These are phyloP conservation scores for Spermophilus dauricus DNA, from an alignment of 2,113 vertebrate species.

Conservation along the genomic window DNA sequence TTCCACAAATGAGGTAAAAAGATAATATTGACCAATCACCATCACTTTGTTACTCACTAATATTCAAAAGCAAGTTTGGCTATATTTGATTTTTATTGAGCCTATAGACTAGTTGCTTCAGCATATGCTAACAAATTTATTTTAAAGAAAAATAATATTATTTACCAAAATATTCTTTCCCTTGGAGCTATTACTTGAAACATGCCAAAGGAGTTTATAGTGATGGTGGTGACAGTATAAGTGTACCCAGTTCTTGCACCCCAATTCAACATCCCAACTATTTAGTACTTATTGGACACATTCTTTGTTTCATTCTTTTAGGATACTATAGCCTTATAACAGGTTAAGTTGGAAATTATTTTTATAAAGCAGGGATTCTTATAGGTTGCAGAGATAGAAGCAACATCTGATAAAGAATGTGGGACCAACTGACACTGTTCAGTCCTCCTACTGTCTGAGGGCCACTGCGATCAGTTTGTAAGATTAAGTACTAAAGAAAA, in stretches of 20 bases:
- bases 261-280: not conserved
- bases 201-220: not conserved
- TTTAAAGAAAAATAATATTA: not conserved
- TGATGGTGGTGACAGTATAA: not conserved
- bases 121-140: slow-evolving; percentile 2
- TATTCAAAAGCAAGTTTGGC: not conserved
- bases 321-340: not conserved
- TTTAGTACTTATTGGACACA: not conserved
- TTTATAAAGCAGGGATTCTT: not conserved
- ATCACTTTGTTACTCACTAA: not conserved
- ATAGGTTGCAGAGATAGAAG: not conserved
- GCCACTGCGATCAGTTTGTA: not conserved
- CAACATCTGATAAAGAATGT: not conserved
- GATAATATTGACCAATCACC: not conserved
- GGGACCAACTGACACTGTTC: not conserved
- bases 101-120: not conserved
- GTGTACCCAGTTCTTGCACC: not conserved
- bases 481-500: not conserved
- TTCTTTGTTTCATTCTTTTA: slow-evolving; percentile 19
- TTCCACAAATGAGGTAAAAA: not conserved
- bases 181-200: slow-evolving; percentile 35
- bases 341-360: not conserved
- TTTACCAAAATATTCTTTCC: slow-evolving; percentile 29
- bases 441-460: not conserved
- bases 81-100: not conserved